Base-by-base conservation (phyloP, 2,797 vertebrate species). In the Aphelocoma californica region DNA sequence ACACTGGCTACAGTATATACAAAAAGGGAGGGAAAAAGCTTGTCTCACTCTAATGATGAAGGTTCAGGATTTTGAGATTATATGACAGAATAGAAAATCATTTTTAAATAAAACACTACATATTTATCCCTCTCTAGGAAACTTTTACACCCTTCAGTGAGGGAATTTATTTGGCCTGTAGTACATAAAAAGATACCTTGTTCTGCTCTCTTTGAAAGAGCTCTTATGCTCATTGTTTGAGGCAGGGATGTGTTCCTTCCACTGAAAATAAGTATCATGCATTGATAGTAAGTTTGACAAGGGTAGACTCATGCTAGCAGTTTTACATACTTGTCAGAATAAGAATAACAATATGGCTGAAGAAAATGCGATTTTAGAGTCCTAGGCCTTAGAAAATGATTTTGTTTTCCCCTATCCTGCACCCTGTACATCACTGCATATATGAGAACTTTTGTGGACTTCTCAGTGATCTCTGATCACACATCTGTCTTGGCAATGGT, bases 201-300 rank as follows among this genome's bases (percentile, higher is more conserved):
- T 85, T 94, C 20, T 95, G n/a, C 54, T 81, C 4, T 21, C 32
- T 83, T 89, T 71, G 74, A 88, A 96, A 95, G 81, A 89, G 44
- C 45, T 53, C 70, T 51, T 44, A 29, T 10, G 54, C 66, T 92
- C 31, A 29, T 58, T 47, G 20, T 62, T 50, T 10, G 60, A 83
- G 80, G 64, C 64, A 87, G 26, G 34, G 61, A 75, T 92, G 58
- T 75, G 58, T 90, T 88, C 70, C 51, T 91, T 87, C 77, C 57
- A 40, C 50, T 90, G 69, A 81, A 94, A 92, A 70, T 44, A 90
- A 95, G 31, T 83, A 64, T 61, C 42, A 51, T 53, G 78, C 82
- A 81, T 83, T 95, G 86, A 78, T 81, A 93, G 51, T 45, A 92
- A 92, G 40, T 88, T 88, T 87, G 19, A 50, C 14, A 26, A 95